A percentile compares a stretch with the other conserved stretches of the same genome.
Conservation (phyloP, 2,888 invertebrate genomes). For the Minunthozetes semirufus region DNA sequence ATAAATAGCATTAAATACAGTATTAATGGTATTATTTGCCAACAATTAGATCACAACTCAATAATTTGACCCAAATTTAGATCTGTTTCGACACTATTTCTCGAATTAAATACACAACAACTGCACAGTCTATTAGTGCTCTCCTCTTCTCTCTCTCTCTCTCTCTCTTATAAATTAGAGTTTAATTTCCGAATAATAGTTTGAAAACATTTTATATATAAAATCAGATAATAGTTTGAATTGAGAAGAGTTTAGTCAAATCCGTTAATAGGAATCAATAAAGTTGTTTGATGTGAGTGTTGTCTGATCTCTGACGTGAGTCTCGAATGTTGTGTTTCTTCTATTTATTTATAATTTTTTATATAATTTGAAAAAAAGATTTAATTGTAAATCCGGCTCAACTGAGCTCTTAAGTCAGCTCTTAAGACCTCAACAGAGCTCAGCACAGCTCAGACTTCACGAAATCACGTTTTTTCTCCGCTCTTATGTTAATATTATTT, state of each 20-base stretch:
- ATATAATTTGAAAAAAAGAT: background rate
- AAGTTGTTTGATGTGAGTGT: too few relatives aligned
- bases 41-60: constrained; percentile 11
- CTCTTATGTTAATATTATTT: background rate
- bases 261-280: too few relatives aligned
- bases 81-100: background rate
- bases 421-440: too few relatives aligned
- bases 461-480: background rate
- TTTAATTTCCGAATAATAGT: too few relatives aligned
- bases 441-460: constrained; percentile 1
- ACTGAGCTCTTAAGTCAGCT: too few relatives aligned
- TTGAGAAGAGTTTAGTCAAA: too few relatives aligned
- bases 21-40: too few relatives aligned
- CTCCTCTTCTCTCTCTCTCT: background rate
- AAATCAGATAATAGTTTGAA: too few relatives aligned
- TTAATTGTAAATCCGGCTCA: background rate
- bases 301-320: too few relatives aligned
- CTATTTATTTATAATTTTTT: background rate
- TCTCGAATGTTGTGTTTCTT: too few relatives aligned
- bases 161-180: too few relatives aligned
- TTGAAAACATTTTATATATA: too few relatives aligned
- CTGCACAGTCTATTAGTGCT: background rate
- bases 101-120: background rate
- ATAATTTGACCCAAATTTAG: constrained; percentile 14
- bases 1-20: background rate